Percentiles rank a stretch among this genome's conserved stretches.
phyloP scores from a whole-genome alignment of 2,797 vertebrate species.

The Botia almorhae region DNA sequence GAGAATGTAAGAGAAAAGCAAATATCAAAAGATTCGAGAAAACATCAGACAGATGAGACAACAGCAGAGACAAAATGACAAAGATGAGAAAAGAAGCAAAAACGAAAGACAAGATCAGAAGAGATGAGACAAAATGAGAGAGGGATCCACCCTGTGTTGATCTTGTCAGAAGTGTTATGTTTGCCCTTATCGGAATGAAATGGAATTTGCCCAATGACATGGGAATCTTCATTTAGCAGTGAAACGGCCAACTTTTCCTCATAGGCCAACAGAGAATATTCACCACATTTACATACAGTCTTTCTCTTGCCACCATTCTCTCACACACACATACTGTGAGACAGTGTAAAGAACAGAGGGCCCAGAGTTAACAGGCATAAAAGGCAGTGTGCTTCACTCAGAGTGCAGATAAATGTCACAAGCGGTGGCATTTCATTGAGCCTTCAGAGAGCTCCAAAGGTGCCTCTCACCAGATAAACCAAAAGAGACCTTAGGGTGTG shows the following conservation, averaged over 20 bases:
- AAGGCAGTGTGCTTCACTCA: constrained; percentile 10
- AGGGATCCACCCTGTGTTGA: constrained; percentile 23
- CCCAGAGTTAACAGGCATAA: constrained; percentile 48
- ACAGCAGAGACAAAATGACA: no score
- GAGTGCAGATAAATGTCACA: constrained; percentile 52
- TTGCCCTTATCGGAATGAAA: constrained; percentile 56
- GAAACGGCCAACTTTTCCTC: constrained; percentile 27
- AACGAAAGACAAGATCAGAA: no score
- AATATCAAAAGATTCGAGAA: constrained; percentile 1
- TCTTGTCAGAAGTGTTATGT: constrained; percentile 39
- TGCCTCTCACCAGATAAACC: constrained; percentile 45
- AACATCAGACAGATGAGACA: neutral
- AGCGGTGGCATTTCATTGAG: constrained; percentile 38
- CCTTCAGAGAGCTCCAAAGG: constrained; percentile 28
- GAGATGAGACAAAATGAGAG: neutral
- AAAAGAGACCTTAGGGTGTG: constrained; percentile 39
- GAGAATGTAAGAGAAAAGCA: constrained; percentile 11
- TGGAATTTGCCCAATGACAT: constrained; percentile 58
- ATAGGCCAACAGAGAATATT: constrained; percentile 8
- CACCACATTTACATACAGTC: constrained; percentile 32
- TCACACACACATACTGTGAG: constrained; percentile 24
- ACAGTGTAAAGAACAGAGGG: constrained; percentile 34
- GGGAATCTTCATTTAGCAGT: constrained; percentile 54
- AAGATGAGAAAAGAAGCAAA: no score
- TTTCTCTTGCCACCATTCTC: constrained; percentile 13